Percentiles rank a stretch among this genome's conserved stretches.
These are phyloP conservation scores for Upupa epops DNA, from an alignment of 2,113 vertebrate species.

Conservation along the genomic window DNA sequence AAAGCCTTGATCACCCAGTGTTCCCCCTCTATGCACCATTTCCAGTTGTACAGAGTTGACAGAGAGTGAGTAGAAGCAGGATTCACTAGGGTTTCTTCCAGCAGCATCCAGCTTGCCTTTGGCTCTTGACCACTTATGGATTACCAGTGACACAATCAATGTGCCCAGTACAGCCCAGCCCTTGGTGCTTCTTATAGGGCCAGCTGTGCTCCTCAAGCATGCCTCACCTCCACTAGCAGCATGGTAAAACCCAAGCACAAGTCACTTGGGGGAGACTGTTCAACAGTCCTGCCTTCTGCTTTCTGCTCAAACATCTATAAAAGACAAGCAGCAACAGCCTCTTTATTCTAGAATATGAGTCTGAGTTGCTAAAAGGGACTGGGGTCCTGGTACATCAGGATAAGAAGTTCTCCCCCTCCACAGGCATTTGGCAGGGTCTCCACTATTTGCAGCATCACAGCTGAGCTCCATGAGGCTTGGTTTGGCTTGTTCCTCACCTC, in stretches of 20 bases:
- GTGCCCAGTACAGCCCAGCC: neutral
- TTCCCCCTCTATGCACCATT: accelerated
- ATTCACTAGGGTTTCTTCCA: accelerated
- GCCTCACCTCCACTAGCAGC: accelerated
- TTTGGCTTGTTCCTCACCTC: neutral
- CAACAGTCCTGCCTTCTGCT: neutral
- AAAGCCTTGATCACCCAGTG: neutral
- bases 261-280: neutral
- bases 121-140: neutral
- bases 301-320: neutral
- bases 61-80: neutral
- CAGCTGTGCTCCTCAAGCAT: accelerated
- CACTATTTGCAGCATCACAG: neutral
- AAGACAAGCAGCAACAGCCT: neutral
- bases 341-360: neutral
- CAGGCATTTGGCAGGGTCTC: neutral
- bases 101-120: neutral
- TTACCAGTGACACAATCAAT: accelerated
- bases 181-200: neutral
- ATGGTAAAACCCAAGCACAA: neutral
- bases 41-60: neutral
- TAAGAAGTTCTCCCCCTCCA: neutral
- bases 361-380: neutral
- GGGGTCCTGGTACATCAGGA: neutral
- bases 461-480: neutral